Percentiles rank a stretch among this genome's conserved stretches.
These are phyloP conservation scores for Crotalus tigris DNA, from an alignment of 2,113 vertebrate species.

Conservation along the genomic window DNA sequence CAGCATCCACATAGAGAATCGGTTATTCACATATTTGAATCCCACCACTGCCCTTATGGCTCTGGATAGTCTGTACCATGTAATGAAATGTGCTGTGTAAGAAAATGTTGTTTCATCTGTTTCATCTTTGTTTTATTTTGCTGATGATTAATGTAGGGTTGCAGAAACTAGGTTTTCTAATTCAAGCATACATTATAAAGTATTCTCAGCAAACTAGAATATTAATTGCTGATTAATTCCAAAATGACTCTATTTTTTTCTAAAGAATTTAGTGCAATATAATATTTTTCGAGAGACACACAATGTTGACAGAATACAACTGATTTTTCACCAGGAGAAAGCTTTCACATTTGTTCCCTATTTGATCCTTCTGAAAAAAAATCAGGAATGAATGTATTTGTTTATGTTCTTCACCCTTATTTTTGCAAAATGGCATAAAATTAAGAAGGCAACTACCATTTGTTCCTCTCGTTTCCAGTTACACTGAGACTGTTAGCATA, in stretches of 20 bases:
- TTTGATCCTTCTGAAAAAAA: not conserved
- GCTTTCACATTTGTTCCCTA: not conserved
- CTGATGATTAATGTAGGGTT: slow-evolving; percentile 24
- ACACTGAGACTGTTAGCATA: slow-evolving; percentile 13
- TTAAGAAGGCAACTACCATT: not conserved
- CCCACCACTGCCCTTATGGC: slow-evolving; percentile 2
- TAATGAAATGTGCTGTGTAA: slow-evolving; percentile 29
- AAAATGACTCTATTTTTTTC: not conserved
- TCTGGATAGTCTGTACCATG: slow-evolving; percentile 10
- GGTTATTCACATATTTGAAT: too few species aligned
- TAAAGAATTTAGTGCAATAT: not conserved
- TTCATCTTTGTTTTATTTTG: slow-evolving; percentile 1
- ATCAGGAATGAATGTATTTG: not conserved
- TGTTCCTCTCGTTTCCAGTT: not conserved
- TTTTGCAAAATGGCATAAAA: not conserved
- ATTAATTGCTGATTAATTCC: slow-evolving; percentile 8
- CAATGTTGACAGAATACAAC: not conserved
- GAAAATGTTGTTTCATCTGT: slow-evolving; percentile 20
- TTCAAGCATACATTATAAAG: not conserved
- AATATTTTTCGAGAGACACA: slow-evolving; percentile 6
- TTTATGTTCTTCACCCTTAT: not conserved
- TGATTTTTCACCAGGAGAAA: not conserved
- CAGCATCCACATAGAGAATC: too few species aligned
- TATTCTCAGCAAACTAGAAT: not conserved
- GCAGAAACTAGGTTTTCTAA: slow-evolving; percentile 17